Evolutionary conservation across 2,888 invertebrate genomes (phyloP).

Genomic region (Chironomus tentans): DNA sequence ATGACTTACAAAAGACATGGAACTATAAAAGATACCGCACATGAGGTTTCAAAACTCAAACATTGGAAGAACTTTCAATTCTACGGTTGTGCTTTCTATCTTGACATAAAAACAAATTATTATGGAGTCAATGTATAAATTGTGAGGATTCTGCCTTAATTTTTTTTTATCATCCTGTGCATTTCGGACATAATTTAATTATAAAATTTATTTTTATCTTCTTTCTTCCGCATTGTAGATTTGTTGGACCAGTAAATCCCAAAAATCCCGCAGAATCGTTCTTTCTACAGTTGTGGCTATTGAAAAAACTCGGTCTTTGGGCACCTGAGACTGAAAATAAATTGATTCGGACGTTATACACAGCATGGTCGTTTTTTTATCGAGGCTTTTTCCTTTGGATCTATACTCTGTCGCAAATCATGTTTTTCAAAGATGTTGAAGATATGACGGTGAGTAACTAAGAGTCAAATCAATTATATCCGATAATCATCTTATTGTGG

Average conservation of each 20-base stretch:
- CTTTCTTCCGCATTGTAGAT: neutral
- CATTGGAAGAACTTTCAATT: neutral
- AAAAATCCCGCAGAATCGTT: neutral
- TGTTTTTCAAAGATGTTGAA: conserved; percentile 11
- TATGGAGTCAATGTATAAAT: conserved; percentile 18
- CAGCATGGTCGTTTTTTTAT: conserved; percentile 2
- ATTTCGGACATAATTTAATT: neutral
- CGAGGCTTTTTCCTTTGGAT: conserved; percentile 17
- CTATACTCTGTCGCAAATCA: conserved; percentile 10
- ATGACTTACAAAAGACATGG: too few species aligned
- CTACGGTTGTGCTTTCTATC: too few species aligned
- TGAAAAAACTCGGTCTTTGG: conserved; percentile 10
- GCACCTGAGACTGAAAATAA: conserved; percentile 12
- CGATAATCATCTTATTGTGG: too few species aligned
- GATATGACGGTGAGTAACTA: conserved; percentile 7
- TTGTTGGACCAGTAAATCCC: conserved; percentile 4
- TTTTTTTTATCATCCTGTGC: neutral
- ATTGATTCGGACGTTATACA: neutral
- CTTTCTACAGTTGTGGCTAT: conserved; percentile 2
- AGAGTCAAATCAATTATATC: neutral
- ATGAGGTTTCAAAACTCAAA: neutral
- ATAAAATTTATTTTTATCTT: neutral
- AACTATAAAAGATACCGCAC: neutral
- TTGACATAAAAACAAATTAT: neutral
- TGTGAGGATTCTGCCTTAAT: neutral